These are phyloP conservation scores for Drosophila ananassae DNA, from an alignment of 1,140 invertebrate genomes.

Conservation along the genomic window DNA sequence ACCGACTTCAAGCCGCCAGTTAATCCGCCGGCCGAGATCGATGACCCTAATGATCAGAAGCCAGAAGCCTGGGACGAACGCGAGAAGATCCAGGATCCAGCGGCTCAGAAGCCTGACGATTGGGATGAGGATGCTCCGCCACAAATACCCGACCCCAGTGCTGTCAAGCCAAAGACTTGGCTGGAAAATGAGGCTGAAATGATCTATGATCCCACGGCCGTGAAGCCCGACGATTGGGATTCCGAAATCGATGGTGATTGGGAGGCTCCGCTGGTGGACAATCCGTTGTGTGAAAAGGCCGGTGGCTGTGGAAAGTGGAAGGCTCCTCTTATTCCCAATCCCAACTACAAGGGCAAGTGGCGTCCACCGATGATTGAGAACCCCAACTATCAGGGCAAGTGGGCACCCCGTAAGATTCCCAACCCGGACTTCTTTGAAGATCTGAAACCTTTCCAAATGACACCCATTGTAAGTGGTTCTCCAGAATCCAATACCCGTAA, in stretches of 20 bases:
- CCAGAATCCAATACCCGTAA: not conserved
- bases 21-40: slow-evolving; percentile 97
- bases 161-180: slow-evolving; percentile 96
- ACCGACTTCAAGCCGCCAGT: slow-evolving; percentile 96
- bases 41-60: slow-evolving; percentile 95
- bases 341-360: slow-evolving; percentile 97
- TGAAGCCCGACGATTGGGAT: slow-evolving; percentile 98
- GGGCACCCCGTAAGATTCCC: slow-evolving; percentile 93
- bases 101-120: slow-evolving; percentile 94
- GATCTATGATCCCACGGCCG: slow-evolving; percentile 94
- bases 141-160: slow-evolving; percentile 94
- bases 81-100: slow-evolving; percentile 96
- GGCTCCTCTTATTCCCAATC: slow-evolving; percentile 94
- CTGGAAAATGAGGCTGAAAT: slow-evolving; percentile 95
- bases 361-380: slow-evolving; percentile 95
- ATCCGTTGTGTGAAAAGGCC: slow-evolving; percentile 93
- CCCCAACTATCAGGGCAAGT: slow-evolving; percentile 97
- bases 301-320: slow-evolving; percentile 97
- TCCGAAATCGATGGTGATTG: slow-evolving; percentile 99
- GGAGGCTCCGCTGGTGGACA: slow-evolving; percentile 97
- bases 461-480: slow-evolving; percentile 91
- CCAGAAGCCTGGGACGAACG: slow-evolving; percentile 98
- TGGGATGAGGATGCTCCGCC: slow-evolving; percentile 97
- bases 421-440: slow-evolving; percentile 98
- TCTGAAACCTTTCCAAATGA: slow-evolving; percentile 94